phyloP scores from a whole-genome alignment of 2,113 vertebrate genomes.

The Chrysemys picta region DNA sequence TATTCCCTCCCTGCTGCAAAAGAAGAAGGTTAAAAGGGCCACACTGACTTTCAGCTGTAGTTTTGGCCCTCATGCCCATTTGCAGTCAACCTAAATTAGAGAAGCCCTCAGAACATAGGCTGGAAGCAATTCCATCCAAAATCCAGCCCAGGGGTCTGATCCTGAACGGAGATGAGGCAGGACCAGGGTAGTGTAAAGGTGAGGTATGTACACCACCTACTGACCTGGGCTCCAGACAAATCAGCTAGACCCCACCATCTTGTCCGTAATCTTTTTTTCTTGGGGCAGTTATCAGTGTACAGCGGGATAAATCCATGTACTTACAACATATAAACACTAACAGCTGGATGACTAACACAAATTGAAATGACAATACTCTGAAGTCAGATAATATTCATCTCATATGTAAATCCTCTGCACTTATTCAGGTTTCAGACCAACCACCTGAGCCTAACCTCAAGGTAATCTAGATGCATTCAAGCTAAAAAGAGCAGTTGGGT shows the following conservation, averaged over 20 bases:
- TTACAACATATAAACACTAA: not conserved
- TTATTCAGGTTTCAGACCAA: not conserved
- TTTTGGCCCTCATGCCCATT: not conserved
- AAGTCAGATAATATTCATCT: not conserved
- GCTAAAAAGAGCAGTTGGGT: slow-evolving; percentile 22
- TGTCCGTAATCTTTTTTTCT: not conserved
- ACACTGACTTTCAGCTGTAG: not conserved
- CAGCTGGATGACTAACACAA: not conserved
- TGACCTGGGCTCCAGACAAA: not conserved
- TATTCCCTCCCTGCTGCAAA: not conserved
- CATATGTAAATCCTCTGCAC: not conserved
- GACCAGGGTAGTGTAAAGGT: not conserved
- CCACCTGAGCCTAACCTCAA: not conserved
- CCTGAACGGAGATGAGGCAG: not conserved
- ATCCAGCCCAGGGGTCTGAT: not conserved
- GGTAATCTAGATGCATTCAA: slow-evolving; percentile 46
- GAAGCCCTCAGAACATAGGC: not conserved
- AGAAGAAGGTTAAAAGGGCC: not conserved
- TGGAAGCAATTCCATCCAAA: not conserved
- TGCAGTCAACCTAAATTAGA: not conserved
- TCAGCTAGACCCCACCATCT: not conserved
- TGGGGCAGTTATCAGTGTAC: not conserved
- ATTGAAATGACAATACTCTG: not conserved
- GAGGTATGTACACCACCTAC: not conserved
- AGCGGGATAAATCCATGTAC: not conserved